phyloP scores from a whole-genome alignment of 2,797 vertebrate genomes.

The Petrocephalus sullivani region DNA sequence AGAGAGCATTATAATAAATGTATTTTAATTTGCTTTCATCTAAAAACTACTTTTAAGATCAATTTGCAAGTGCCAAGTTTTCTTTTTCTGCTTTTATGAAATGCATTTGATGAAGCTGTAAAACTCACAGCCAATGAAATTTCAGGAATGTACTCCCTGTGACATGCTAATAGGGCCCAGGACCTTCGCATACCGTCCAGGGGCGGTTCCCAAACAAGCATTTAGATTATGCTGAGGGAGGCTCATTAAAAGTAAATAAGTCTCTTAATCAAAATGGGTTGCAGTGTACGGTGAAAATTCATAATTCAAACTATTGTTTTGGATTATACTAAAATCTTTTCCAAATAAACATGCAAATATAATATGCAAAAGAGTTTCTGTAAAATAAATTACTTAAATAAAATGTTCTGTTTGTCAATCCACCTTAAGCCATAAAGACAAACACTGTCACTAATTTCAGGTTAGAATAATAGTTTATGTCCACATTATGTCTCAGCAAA shows the following conservation, averaged over 20 bases:
- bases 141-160: neutral
- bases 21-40: neutral
- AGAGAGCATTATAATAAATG: neutral
- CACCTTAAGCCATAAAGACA: neutral
- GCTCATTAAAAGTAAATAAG: neutral
- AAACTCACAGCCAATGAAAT: neutral
- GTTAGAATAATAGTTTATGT: neutral
- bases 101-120: neutral
- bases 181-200: neutral
- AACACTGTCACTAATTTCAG: neutral
- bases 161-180: neutral
- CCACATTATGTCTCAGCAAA: neutral
- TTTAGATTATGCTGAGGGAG: neutral
- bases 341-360: neutral
- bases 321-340: neutral
- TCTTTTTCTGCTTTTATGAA: neutral
- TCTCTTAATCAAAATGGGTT: constrained; percentile 8
- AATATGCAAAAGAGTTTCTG: neutral
- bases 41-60: neutral
- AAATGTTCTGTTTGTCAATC: neutral
- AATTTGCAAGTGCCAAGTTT: neutral
- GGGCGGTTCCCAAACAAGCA: neutral
- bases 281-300: neutral
- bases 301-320: neutral
- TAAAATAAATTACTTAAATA: neutral